Evolutionary conservation across 2,797 vertebrate genomes (phyloP).

Genomic region (Thamnophis elegans): DNA sequence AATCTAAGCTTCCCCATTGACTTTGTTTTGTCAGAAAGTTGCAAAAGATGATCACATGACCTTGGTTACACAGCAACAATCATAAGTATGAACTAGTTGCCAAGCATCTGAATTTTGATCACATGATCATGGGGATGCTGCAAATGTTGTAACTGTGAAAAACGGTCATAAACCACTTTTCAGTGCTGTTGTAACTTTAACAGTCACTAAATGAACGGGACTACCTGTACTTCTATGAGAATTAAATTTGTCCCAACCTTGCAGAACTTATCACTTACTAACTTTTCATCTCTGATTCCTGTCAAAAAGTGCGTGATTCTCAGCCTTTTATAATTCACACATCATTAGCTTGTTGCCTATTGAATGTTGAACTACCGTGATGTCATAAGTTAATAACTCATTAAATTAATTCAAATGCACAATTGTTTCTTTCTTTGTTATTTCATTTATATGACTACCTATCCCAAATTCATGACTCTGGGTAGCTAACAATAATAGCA

Average conservation of each 20-base stretch:
- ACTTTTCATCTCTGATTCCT: background rate
- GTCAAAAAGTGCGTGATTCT: background rate
- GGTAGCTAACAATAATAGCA: background rate
- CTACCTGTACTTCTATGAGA: background rate
- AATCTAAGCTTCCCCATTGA: background rate
- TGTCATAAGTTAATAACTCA: background rate
- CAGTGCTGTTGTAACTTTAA: background rate
- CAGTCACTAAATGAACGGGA: no score
- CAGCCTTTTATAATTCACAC: background rate
- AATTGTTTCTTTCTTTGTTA: background rate
- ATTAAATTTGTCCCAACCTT: background rate
- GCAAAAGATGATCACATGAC: no score
- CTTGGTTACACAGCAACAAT: no score
- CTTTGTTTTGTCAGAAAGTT: no score
- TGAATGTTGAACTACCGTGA: background rate
- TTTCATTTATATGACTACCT: background rate
- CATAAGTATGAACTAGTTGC: no score
- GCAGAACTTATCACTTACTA: background rate
- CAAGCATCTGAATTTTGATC: no score
- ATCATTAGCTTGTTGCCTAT: background rate
- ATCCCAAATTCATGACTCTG: background rate
- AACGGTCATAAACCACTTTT: background rate
- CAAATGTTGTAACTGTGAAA: no score
- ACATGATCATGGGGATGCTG: no score
- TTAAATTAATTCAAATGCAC: background rate